phyloP scores from a whole-genome alignment of 2,797 vertebrate species.

The Hypotaenidia philippensis region DNA sequence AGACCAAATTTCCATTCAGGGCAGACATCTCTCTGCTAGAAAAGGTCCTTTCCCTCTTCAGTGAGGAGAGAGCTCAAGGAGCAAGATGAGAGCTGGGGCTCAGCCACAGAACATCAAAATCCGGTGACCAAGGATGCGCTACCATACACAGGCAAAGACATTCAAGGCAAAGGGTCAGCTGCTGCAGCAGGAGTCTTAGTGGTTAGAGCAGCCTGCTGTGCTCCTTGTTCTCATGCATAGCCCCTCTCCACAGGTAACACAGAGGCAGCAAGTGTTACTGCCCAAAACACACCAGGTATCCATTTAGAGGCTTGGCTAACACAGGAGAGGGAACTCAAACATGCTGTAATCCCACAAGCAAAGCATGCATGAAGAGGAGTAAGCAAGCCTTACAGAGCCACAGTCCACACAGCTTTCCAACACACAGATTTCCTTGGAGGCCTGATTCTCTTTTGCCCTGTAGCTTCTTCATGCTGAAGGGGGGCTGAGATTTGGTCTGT shows the following conservation, averaged over 20 bases:
- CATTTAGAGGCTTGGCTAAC: neutral
- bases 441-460: neutral
- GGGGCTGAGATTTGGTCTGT: constrained; percentile 6
- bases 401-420: neutral
- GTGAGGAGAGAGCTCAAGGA: neutral
- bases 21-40: neutral
- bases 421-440: neutral
- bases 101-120: neutral
- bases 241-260: neutral
- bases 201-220: neutral
- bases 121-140: neutral
- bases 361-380: neutral
- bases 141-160: neutral
- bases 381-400: neutral
- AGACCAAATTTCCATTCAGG: neutral
- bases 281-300: neutral
- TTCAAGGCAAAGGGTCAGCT: neutral
- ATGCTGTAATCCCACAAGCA: neutral
- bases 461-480: neutral
- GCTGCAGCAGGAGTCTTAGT: neutral
- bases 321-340: neutral
- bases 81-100: neutral
- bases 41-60: neutral
- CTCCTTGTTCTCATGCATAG: neutral
- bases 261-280: neutral